Conservation (phyloP, 2,113 vertebrate genomes). For the Zeus faber region DNA sequence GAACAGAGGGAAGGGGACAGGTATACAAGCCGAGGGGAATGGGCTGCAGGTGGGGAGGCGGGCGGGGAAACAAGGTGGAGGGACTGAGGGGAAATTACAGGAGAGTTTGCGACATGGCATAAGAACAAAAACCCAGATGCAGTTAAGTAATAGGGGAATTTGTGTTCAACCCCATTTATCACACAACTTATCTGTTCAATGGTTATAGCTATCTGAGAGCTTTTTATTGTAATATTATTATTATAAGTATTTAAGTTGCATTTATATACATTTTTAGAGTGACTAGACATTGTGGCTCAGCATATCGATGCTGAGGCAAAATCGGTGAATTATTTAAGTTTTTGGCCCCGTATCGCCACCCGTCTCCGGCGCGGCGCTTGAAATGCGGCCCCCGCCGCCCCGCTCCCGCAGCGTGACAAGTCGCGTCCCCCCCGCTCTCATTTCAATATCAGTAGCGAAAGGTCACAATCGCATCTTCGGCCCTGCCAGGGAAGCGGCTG, state of each 20-base stretch:
- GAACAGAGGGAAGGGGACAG: too few species aligned
- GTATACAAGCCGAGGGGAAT: too few species aligned
- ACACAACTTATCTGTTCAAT: too few species aligned
- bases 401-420: constrained; percentile 37
- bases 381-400: constrained; percentile 33
- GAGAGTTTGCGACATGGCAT: too few species aligned
- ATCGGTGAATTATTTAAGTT: constrained; percentile 62
- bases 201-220: too few species aligned
- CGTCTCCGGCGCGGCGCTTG: constrained; percentile 39
- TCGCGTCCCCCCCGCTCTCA: constrained; percentile 46
- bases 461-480: constrained; percentile 57
- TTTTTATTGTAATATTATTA: background rate
- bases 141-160: too few species aligned
- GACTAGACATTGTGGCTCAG: constrained; percentile 37
- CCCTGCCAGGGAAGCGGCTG: constrained; percentile 39
- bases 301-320: constrained; percentile 45
- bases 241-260: background rate
- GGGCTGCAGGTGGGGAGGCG: too few species aligned
- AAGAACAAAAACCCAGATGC: too few species aligned
- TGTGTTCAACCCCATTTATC: too few species aligned
- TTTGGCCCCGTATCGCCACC: constrained; percentile 55
- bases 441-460: constrained; percentile 66
- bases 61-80: too few species aligned
- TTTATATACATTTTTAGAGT: too few species aligned
- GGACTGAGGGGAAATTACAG: too few species aligned